Evolutionary conservation across 2,113 vertebrate species (phyloP), one percentile per base, ranked within the genome.

Genomic region (Ibidorhyncha struthersii): DNA sequence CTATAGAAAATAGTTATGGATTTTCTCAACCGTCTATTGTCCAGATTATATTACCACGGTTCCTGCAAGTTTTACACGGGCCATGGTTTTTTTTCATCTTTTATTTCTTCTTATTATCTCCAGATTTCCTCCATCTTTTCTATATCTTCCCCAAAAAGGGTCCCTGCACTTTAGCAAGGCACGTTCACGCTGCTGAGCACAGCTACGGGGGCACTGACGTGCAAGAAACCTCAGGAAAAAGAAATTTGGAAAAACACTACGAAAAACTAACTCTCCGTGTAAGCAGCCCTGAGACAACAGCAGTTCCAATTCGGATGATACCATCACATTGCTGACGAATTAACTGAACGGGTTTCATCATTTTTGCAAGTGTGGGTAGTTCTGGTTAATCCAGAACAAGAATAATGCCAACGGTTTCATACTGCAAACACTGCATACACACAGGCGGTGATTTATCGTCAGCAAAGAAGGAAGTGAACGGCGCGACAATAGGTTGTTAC

Each of bases 121-220:
- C 40, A 66, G 41, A 66, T 66, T 83, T 74, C 41, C 55, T 58
- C 30, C 38, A n/a, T n/a, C 45, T 93, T 67, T 91, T 43, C 72
- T 30, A 0, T 30, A 0, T 25, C 12, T 55, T 63, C n/a, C 50
- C 45, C 50, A 20, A 71, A 65, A 59, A 18, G 17, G 8, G 20
- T 59, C 32, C n/a, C 52, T 88, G 69, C 76, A 65, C 23, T 63
- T n/a, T 47, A 95, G 90, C 52, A 43, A 50, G 43, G 15, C 7
- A 4, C 0, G 1, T 25, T 82, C 73, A 69, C 16, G 9, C 27
- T 12, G 9, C 43, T 62, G 40, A 86, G 53, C 27, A 1, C 0
- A 40, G 8, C 18, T 72, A 26, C 0, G 4, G 74, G n/a, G 56
- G 21, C n/a, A 52, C 17, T 17, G 80, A 36, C 19, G n/a, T 4